A percentile compares a stretch with the other conserved stretches of the same genome.
phyloP scores from a whole-genome alignment of 2,888 invertebrate genomes.

The Caradrina clavipalpis region DNA sequence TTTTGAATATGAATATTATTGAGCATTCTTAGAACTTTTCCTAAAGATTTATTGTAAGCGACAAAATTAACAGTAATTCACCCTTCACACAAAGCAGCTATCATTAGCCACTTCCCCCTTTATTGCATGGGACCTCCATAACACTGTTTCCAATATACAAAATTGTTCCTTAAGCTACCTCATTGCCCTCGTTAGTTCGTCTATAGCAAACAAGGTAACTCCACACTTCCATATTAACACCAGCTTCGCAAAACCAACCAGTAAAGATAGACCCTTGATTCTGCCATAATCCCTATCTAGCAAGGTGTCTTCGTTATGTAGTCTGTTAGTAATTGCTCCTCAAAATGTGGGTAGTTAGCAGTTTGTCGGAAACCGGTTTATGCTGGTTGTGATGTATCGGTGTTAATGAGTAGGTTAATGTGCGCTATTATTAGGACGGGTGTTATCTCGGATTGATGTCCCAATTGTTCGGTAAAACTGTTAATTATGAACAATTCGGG shows the following conservation, averaged over 20 bases:
- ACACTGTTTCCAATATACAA: constrained; percentile 44
- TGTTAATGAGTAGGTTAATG: constrained; percentile 55
- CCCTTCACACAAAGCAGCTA: not conserved
- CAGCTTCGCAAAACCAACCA: constrained; percentile 45
- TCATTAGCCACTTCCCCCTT: constrained; percentile 18
- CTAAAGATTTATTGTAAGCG: no score
- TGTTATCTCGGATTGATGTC: constrained; percentile 27
- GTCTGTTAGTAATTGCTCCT: constrained; percentile 68
- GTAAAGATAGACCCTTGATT: constrained; percentile 22
- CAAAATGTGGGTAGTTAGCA: constrained; percentile 71
- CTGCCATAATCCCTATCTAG: not conserved
- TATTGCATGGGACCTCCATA: constrained; percentile 25
- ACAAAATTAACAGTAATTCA: constrained; percentile 4
- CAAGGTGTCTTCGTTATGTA: constrained; percentile 48
- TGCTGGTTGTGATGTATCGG: constrained; percentile 52
- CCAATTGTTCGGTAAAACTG: constrained; percentile 30
- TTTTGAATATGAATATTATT: no score
- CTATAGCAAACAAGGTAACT: constrained; percentile 65
- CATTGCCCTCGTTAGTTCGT: constrained; percentile 55
- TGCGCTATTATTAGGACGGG: constrained; percentile 40
- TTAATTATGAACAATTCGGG: constrained; percentile 41
- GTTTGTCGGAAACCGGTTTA: constrained; percentile 52
- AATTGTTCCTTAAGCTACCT: constrained; percentile 50
- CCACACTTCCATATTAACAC: constrained; percentile 71
- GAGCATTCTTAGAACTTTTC: not conserved